Percentiles rank a stretch among this genome's conserved stretches.
These are phyloP conservation scores for Malurus alboscapulatus DNA, from an alignment of 2,113 vertebrate genomes.

Conservation along the genomic window DNA sequence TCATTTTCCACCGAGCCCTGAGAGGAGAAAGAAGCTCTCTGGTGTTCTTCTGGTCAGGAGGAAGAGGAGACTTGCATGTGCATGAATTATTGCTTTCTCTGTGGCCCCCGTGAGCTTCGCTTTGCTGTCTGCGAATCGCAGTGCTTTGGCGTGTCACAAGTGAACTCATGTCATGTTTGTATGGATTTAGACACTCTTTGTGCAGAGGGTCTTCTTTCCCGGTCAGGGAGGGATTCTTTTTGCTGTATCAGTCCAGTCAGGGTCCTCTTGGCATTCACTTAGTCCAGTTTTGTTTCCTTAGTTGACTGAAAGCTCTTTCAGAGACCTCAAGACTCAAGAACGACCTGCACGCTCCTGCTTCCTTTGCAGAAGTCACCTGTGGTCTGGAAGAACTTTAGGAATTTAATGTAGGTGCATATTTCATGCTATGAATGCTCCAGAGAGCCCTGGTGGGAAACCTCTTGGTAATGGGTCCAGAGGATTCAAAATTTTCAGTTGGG, in stretches of 20 bases:
- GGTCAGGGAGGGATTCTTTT: not conserved
- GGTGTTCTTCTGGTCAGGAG: fast-evolving
- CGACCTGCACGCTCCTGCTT: not conserved
- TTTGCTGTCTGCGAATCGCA: not conserved
- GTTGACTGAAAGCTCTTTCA: not conserved
- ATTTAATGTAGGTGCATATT: not conserved
- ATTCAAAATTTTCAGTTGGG: not conserved
- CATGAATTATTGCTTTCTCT: not conserved
- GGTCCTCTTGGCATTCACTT: not conserved
- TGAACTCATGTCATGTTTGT: not conserved
- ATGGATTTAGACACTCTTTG: not conserved
- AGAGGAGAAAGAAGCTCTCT: not conserved
- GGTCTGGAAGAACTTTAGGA: not conserved
- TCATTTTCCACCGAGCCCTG: not conserved
- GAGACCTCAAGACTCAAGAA: not conserved
- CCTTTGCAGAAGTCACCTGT: not conserved
- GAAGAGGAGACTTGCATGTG: not conserved
- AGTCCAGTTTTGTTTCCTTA: not conserved
- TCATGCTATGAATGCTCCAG: not conserved
- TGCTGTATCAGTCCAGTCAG: not conserved
- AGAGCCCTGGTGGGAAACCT: not conserved
- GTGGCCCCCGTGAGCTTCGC: not conserved
- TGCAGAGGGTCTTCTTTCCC: not conserved
- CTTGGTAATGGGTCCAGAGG: not conserved
- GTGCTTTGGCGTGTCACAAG: not conserved